Conservation (phyloP, 2,888 invertebrate species). For the Brachypalpus laphriformis region DNA sequence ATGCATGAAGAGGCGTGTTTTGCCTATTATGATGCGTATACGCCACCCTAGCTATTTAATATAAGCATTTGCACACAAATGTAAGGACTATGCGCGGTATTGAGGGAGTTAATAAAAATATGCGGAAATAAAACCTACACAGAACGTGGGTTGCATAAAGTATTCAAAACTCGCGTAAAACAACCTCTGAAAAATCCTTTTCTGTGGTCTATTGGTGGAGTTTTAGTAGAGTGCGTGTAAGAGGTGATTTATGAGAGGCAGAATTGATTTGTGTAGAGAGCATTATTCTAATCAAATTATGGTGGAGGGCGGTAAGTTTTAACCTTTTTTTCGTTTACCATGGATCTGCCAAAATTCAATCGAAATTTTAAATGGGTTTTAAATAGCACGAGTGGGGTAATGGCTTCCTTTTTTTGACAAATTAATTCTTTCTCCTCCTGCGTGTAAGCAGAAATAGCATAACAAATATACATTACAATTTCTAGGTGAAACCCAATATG, state of each 20-base stretch:
- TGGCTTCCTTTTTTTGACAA: not conserved
- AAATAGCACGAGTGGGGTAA: not conserved
- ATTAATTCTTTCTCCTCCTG: not conserved
- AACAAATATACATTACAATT: too few species aligned
- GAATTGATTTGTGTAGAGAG: not conserved
- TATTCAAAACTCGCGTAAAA: conserved; percentile 10
- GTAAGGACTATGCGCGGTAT: not conserved
- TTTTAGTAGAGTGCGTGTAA: not conserved
- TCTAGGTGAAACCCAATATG: too few species aligned
- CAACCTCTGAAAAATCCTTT: conserved; percentile 11
- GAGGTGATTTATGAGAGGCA: conserved; percentile 15
- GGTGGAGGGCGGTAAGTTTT: not conserved
- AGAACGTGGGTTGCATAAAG: conserved; percentile 25
- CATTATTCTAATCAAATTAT: conserved; percentile 21
- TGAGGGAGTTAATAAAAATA: conserved; percentile 16
- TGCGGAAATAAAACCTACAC: conserved; percentile 12
- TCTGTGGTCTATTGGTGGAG: not conserved
- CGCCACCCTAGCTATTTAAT: conserved; percentile 17
- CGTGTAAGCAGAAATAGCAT: too few species aligned
- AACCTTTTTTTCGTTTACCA: not conserved
- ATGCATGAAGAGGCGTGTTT: not conserved
- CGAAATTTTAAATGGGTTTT: conserved; percentile 6
- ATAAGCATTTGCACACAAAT: conserved; percentile 2
- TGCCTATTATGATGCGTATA: conserved; percentile 20
- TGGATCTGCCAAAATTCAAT: not conserved